These are phyloP conservation scores for Dynastes grantii DNA, from an alignment of 2,888 invertebrate species.

Conservation along the genomic window DNA sequence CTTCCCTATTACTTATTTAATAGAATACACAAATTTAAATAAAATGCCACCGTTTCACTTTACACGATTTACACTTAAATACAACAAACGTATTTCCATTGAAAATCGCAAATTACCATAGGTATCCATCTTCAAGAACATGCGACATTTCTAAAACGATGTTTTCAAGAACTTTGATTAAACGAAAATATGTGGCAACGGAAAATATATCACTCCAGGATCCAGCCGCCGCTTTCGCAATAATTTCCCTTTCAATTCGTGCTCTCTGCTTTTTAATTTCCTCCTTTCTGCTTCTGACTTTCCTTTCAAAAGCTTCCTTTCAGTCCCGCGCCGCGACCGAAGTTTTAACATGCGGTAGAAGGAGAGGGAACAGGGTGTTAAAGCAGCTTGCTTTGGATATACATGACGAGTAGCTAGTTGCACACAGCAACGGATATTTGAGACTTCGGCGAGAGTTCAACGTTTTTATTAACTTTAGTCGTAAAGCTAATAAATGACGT, in stretches of 20 bases:
- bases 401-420: background rate
- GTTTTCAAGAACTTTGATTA: constrained; percentile 40
- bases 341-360: constrained; percentile 9
- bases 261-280: constrained; percentile 37
- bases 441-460: constrained; percentile 18
- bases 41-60: too few relatives aligned
- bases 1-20: background rate
- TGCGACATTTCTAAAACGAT: constrained; percentile 5
- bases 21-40: constrained; percentile 1
- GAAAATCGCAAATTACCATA: constrained; percentile 24
- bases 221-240: constrained; percentile 34
- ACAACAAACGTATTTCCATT: background rate
- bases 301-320: constrained; percentile 27
- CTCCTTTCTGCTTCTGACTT: constrained; percentile 21
- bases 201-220: constrained; percentile 27
- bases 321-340: background rate
- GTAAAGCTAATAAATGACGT: constrained; percentile 36
- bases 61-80: constrained; percentile 8
- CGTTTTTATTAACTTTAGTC: constrained; percentile 22
- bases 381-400: background rate
- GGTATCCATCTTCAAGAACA: background rate
- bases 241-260: constrained; percentile 46
- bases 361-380: background rate
- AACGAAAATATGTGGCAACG: constrained; percentile 43
- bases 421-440: background rate